Percentiles rank a stretch among this genome's conserved stretches.
phyloP scores from a whole-genome alignment of 2,113 vertebrate species.

The Pyxicephalus adspersus region DNA sequence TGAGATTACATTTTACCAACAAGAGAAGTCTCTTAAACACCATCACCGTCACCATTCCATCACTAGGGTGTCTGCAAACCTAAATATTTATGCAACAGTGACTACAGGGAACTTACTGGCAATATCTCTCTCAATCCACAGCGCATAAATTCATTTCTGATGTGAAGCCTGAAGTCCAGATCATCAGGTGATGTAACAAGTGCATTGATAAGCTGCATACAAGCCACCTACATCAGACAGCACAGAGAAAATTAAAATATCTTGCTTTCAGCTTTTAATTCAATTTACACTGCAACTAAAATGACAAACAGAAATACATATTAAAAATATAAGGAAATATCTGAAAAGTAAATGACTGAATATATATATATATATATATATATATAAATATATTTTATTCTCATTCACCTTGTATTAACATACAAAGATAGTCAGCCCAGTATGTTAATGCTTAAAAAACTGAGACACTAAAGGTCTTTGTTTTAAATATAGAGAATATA shows the following conservation, averaged over 20 bases:
- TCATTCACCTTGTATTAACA: no score
- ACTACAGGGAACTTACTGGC: constrained; percentile 82
- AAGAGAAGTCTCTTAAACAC: constrained; percentile 21
- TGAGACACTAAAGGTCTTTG: no score
- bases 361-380: no score
- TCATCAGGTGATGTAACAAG: constrained; percentile 97
- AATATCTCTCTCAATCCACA: constrained; percentile 93
- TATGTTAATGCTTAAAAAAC: no score
- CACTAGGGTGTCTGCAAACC: constrained; percentile 65
- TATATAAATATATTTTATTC: no score
- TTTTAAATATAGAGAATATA: no score
- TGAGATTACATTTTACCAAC: constrained; percentile 38
- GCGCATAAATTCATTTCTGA: constrained; percentile 99
- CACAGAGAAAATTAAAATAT: constrained; percentile 55
- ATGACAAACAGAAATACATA: no score
- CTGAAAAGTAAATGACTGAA: no score
- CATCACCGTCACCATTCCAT: no score
- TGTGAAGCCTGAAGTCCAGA: constrained; percentile 95
- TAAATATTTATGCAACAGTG: constrained; percentile 77
- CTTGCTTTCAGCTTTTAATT: constrained; percentile 54
- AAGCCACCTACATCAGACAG: constrained; percentile 86
- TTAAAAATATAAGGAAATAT: no score
- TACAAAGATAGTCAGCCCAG: no score
- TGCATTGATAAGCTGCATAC: constrained; percentile 99
- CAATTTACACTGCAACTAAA: no score